A percentile compares a stretch with the other conserved stretches of the same genome.
Evolutionary conservation across 2,113 vertebrate species (phyloP).

Genomic region (western clawed frog (Xenopus tropicalis)): DNA sequence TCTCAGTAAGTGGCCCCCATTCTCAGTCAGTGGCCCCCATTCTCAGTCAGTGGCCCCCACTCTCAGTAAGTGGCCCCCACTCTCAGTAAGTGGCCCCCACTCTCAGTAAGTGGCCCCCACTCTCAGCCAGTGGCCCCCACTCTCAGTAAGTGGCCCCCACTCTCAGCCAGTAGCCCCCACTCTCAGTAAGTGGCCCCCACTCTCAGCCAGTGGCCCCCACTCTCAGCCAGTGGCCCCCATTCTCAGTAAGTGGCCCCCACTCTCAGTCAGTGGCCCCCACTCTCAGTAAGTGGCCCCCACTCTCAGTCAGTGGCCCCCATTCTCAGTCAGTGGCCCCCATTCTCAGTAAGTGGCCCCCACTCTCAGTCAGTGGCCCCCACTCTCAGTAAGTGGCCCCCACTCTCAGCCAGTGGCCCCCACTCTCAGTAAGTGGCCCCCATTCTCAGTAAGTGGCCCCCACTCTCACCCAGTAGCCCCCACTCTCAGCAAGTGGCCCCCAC

Average conservation of each 20-base stretch:
- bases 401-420: constrained; percentile 52
- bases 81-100: too few relatives aligned
- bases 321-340: constrained; percentile 52
- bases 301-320: too few relatives aligned
- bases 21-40: constrained; percentile 52
- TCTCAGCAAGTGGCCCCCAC: constrained; percentile 52
- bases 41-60: too few relatives aligned
- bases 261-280: too few relatives aligned
- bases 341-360: too few relatives aligned
- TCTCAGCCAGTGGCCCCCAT: too few relatives aligned
- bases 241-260: constrained; percentile 52
- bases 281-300: constrained; percentile 52
- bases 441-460: constrained; percentile 52
- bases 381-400: too few relatives aligned
- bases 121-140: too few relatives aligned
- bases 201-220: constrained; percentile 52
- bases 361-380: constrained; percentile 52
- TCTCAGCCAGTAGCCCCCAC: too few relatives aligned
- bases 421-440: too few relatives aligned
- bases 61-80: constrained; percentile 52
- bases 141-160: constrained; percentile 52
- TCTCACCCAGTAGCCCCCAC: too few relatives aligned
- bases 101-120: constrained; percentile 52
- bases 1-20: too few relatives aligned
- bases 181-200: constrained; percentile 59